These are phyloP conservation scores for Cyprinodon variegatus DNA, from an alignment of 2,113 vertebrate genomes.

Conservation along the genomic window DNA sequence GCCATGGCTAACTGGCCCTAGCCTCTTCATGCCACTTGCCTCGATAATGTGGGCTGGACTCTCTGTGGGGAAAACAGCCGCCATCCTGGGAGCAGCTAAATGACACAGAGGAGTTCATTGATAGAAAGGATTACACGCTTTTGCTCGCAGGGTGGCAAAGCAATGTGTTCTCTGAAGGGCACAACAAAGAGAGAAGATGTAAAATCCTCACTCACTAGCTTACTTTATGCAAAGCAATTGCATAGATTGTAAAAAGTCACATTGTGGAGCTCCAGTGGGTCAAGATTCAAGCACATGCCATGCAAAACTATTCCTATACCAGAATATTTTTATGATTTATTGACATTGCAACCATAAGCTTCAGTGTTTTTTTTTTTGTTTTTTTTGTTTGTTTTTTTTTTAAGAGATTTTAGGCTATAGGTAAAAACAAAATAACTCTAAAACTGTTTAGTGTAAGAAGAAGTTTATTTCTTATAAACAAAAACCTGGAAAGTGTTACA, in stretches of 20 bases:
- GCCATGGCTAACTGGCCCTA: conserved; percentile 70
- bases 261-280: conserved; percentile 40
- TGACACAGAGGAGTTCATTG: conserved; percentile 77
- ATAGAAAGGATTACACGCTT: conserved; percentile 74
- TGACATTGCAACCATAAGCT: background rate
- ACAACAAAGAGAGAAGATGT: conserved; percentile 55
- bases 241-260: conserved; percentile 33
- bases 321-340: background rate
- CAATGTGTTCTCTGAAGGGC: conserved; percentile 64
- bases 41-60: conserved; percentile 74
- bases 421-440: background rate
- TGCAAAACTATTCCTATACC: background rate
- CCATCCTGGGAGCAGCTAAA: conserved; percentile 75
- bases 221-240: conserved; percentile 40
- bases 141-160: conserved; percentile 46
- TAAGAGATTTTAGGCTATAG: too few species aligned
- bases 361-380: background rate
- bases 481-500: background rate
- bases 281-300: conserved; percentile 1
- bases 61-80: conserved; percentile 67
- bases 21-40: conserved; percentile 73
- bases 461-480: background rate
- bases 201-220: conserved; percentile 37
- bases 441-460: too few species aligned
- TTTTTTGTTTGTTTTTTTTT: background rate